These are phyloP conservation scores for Clitarchus hookeri DNA, from an alignment of 2,888 invertebrate species.

Conservation along the genomic window DNA sequence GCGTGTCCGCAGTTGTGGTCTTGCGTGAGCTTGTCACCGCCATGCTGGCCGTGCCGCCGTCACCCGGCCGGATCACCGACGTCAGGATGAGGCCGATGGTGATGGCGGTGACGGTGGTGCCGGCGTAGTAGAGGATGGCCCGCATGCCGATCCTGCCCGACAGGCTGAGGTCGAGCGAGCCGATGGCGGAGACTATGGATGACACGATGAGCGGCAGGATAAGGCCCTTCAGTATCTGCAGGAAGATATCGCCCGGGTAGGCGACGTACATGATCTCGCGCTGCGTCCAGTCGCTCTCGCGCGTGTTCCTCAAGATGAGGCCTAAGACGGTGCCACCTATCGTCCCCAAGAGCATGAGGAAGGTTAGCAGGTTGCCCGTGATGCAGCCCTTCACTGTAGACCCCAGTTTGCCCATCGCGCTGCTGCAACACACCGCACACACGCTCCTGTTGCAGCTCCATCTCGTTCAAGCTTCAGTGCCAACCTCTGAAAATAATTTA, in stretches of 20 bases:
- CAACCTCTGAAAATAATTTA: too few relatives aligned
- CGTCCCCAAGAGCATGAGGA: slow-evolving; percentile 80
- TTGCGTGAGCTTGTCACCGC: slow-evolving; percentile 54
- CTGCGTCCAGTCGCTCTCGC: slow-evolving; percentile 65
- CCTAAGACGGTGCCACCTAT: slow-evolving; percentile 76
- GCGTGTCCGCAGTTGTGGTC: slow-evolving; percentile 84
- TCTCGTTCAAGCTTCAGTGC: too few relatives aligned
- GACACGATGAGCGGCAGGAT: slow-evolving; percentile 92
- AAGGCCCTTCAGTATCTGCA: slow-evolving; percentile 93
- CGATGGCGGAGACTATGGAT: slow-evolving; percentile 90
- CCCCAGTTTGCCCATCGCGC: neutral
- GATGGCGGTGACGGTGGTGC: slow-evolving; percentile 90
- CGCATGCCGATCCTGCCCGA: slow-evolving; percentile 87
- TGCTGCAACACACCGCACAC: neutral
- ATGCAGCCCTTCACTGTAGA: slow-evolving; percentile 58
- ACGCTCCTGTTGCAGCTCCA: too few relatives aligned
- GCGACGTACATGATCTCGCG: slow-evolving; percentile 93
- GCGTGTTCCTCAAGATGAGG: slow-evolving; percentile 63
- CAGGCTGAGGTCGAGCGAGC: slow-evolving; percentile 86
- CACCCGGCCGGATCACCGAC: slow-evolving; percentile 82
- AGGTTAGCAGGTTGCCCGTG: slow-evolving; percentile 75
- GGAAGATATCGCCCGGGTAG: slow-evolving; percentile 92
- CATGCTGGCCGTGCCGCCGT: slow-evolving; percentile 43
- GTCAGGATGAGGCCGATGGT: slow-evolving; percentile 90
- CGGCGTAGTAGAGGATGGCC: slow-evolving; percentile 88